Evolutionary conservation across 1,140 invertebrate species (phyloP).

Genomic region (Chlorops oryzae): DNA sequence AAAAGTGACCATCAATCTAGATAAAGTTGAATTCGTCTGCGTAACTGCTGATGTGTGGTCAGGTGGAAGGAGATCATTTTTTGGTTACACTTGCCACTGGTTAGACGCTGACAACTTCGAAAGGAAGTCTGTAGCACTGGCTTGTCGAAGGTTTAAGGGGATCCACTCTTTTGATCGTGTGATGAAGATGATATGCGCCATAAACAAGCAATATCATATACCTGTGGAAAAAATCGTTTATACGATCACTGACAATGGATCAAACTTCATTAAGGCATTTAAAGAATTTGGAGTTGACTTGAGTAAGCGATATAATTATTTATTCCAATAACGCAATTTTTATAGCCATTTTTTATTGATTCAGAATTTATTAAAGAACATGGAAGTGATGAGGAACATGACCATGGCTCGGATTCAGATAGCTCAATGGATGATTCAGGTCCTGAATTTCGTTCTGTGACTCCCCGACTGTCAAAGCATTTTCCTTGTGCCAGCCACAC

Average conservation of each 20-base stretch:
- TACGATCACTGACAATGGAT: constrained; percentile 26
- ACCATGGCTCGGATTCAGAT: background rate
- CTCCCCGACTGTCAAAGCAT: constrained; percentile 6
- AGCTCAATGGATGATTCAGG: background rate
- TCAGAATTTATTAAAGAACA: background rate
- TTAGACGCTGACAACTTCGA: no score
- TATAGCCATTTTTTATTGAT: background rate
- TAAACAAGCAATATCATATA: constrained; percentile 19
- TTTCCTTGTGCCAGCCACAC: constrained; percentile 5
- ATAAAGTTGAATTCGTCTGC: no score
- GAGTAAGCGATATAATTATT: constrained; percentile 10
- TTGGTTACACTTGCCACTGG: no score
- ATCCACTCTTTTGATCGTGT: constrained; percentile 18
- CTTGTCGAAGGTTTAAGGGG: constrained; percentile 22
- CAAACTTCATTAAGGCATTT: constrained; percentile 26
- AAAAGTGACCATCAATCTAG: no score
- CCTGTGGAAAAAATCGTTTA: constrained; percentile 15
- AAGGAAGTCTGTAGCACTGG: constrained; percentile 16
- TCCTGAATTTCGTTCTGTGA: background rate
- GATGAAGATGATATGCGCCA: constrained; percentile 13
- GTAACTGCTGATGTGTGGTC: no score
- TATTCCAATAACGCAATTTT: no score
- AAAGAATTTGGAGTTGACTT: constrained; percentile 6
- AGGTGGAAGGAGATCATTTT: no score
- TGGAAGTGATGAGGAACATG: constrained; percentile 1